Percentiles rank a stretch among this genome's conserved stretches.
Evolutionary conservation across 2,888 invertebrate genomes (phyloP).

Genomic region (Drosophila phalerata): DNA sequence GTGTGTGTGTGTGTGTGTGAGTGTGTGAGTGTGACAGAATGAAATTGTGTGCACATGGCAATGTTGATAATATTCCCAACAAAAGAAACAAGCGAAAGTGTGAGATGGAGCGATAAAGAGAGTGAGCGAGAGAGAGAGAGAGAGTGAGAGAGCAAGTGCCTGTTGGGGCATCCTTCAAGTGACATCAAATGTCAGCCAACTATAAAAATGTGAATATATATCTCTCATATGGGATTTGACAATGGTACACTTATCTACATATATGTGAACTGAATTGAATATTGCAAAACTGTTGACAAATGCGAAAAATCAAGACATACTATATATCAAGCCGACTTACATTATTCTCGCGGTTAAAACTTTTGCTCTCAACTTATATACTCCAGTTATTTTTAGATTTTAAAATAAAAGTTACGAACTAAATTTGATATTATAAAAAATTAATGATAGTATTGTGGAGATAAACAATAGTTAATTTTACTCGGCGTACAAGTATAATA

Average conservation of each 20-base stretch:
- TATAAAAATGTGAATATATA: conserved; percentile 60
- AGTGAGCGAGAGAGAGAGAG: background rate
- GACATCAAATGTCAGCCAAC: conserved; percentile 72
- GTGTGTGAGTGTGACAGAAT: conserved; percentile 19
- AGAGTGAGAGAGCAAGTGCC: background rate
- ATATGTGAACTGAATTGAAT: conserved; percentile 40
- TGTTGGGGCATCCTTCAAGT: conserved; percentile 52
- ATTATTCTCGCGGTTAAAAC: background rate
- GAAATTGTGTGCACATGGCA: conserved; percentile 43
- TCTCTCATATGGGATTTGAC: conserved; percentile 21
- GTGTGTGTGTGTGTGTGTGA: background rate
- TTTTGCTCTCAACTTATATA: background rate
- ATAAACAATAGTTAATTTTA: too few relatives aligned
- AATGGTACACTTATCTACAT: conserved; percentile 41
- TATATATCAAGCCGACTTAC: background rate
- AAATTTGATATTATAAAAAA: too few relatives aligned
- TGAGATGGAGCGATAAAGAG: background rate
- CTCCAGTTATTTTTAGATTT: too few relatives aligned
- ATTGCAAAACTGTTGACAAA: conserved; percentile 32
- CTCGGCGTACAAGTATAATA: too few relatives aligned
- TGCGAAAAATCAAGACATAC: background rate
- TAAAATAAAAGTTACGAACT: too few relatives aligned
- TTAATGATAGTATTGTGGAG: too few relatives aligned
- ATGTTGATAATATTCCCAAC: conserved; percentile 55
- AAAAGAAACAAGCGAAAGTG: conserved; percentile 18